A percentile compares a stretch with the other conserved stretches of the same genome.
Conservation (phyloP, 2,113 vertebrate genomes). For the Siniperca knerii region DNA sequence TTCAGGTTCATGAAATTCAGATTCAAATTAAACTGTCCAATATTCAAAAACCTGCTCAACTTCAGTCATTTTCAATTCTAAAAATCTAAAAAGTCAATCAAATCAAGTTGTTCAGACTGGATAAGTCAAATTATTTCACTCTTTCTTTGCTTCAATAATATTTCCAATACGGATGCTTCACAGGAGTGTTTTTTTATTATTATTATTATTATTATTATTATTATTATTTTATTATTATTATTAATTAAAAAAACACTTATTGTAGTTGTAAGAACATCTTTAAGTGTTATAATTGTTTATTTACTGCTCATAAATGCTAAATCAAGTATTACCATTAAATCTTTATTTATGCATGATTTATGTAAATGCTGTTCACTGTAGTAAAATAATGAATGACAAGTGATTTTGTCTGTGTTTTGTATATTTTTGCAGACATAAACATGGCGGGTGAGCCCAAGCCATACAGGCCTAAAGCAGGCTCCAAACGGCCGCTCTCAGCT, state of each 20-base stretch:
- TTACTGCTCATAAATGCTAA: not conserved
- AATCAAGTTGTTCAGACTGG: too few species aligned
- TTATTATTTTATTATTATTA: too few species aligned
- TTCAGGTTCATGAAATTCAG: not conserved
- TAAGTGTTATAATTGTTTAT: not conserved
- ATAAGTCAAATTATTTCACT: not conserved
- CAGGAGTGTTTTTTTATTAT: not conserved
- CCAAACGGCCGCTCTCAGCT: constrained; percentile 94
- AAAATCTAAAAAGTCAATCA: too few species aligned
- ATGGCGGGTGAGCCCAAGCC: constrained; percentile 99
- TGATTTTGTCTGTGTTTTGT: constrained; percentile 24
- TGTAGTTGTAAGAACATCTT: too few species aligned
- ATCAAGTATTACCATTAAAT: not conserved
- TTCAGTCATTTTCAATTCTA: not conserved
- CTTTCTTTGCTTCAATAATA: not conserved
- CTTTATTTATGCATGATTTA: not conserved
- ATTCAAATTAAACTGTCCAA: too few species aligned
- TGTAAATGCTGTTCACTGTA: not conserved
- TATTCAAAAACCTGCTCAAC: not conserved
- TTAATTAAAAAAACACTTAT: too few species aligned
- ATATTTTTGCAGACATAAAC: constrained; percentile 91
- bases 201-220: too few species aligned
- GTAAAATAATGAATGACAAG: not conserved
- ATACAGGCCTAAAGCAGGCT: constrained; percentile 95
- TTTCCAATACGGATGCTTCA: not conserved